Base-by-base conservation (phyloP, 2,888 invertebrate species). In the Corythucha ciliata region DNA sequence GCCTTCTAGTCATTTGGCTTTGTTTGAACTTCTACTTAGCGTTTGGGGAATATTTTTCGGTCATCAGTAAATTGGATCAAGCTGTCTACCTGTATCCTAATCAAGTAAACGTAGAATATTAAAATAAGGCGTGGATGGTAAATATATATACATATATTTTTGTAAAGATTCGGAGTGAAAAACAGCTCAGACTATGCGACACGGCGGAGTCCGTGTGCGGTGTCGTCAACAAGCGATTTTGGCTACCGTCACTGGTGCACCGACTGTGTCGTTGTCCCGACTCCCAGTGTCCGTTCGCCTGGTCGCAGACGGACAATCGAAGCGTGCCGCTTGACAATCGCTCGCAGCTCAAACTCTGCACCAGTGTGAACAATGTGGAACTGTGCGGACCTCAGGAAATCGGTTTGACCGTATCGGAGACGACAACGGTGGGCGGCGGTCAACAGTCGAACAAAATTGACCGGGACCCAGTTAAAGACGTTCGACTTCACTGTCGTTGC, bases 251-350 rank as follows among this genome's bases (percentile, higher is more conserved):
- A 22, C 72, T 77, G 54, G 72, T 77, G 1, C 71, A 78, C 65
- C 70, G 80, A 12, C 67, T 79, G 46, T 81, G 80, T 57, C 73
- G 75, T 45, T 81, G 81, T 66, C 68, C 72, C 29, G 72, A 72
- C 14, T 68, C 61, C 16, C 70, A 72, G 52, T 74, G 74, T 57
- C 71, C 73, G 1, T 69, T 68, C 65, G 70, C 73, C 34, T 70
- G 68, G 68, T 61, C 63, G 62, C 68, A 69, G 59, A 51, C 64
- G 3, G 69, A 64, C 49, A 65, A 65, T 55, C 61, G 63, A 3
- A 71, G 70, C 10, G 60, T 78, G 36, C 67, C 67, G 44, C 66
- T 80, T 29, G 77, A 78, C 65, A 79, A 77, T 61, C 69, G 76
- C 54, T 75, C 76, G 2, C 67, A 74, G 52, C 66, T 80, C n/a